phyloP scores from a whole-genome alignment of 2,797 vertebrate species.

The Myotis findleyi region DNA sequence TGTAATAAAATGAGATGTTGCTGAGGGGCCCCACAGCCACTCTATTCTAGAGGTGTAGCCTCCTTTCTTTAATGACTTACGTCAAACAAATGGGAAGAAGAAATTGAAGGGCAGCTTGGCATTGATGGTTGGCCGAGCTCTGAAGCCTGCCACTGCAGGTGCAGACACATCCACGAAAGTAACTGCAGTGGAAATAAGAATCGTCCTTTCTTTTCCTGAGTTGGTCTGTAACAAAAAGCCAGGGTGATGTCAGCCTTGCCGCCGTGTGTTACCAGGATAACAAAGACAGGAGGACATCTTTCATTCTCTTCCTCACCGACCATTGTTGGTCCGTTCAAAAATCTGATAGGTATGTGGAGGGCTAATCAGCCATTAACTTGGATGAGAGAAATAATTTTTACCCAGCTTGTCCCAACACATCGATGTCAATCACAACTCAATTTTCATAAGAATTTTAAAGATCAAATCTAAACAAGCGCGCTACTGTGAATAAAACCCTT shows the following conservation, averaged over 20 bases:
- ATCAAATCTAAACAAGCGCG: not conserved
- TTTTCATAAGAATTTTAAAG: not conserved
- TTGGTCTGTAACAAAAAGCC: slow-evolving; percentile 79
- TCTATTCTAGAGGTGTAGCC: not conserved
- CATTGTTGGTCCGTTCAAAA: not conserved
- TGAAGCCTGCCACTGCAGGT: slow-evolving; percentile 92
- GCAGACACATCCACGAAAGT: slow-evolving; percentile 92
- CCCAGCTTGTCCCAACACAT: not conserved
- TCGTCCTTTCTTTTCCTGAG: slow-evolving; percentile 31
- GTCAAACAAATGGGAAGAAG: slow-evolving; percentile 96
- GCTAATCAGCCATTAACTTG: not conserved
- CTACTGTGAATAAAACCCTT: not conserved
- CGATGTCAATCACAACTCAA: not conserved
- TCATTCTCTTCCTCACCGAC: not conserved
- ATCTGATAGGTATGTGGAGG: accelerated
- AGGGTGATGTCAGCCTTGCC: not conserved
- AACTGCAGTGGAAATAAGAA: slow-evolving; percentile 90
- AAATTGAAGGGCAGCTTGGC: slow-evolving; percentile 94
- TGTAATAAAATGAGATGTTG: not conserved
- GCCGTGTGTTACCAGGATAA: not conserved
- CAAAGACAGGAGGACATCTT: not conserved
- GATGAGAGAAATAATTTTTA: not conserved
- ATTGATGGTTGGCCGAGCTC: slow-evolving; percentile 92
- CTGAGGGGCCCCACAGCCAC: not conserved
- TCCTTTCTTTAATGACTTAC: slow-evolving; percentile 49